Evolutionary conservation across 2,888 invertebrate species (phyloP), one percentile per base, ranked within the genome.

Genomic region (Sesia bembeciformis): DNA sequence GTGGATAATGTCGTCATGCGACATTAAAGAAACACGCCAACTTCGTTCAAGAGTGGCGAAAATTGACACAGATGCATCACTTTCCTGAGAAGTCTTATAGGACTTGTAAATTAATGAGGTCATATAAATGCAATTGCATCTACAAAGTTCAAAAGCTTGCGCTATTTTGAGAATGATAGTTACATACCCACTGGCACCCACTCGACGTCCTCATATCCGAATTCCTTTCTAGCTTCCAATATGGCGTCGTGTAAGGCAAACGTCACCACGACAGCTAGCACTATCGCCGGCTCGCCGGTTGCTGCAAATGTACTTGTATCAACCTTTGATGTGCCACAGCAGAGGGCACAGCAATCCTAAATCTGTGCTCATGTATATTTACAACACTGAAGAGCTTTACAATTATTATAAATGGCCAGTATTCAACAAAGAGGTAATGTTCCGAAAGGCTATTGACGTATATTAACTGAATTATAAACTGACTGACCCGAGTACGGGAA

Each of bases 231-330:
- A 0, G 93, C 93, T 5, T 91, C 90, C 51, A 90, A 72, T 7
- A 94, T 74, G 3, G 94, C 92, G 56, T 92, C 81, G 40, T 93
- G 90, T 5, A 94, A 79, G 0, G 94, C 94, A 56, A 92, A 79
- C 0, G 91, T 81, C 0, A 90, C 82, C 0, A 72, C 78, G 4
- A 90, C 81, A 0, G 90, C 72, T 52, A 91, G 64, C 40, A 83
- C 80, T 4, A 91, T 53, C 0, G 92, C 86, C 6, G 92, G 91
- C 62, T 92, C 92, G 1, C 90, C 91, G 1, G 90, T 90, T 7
- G 91, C 92, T 92, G 64, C 4, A 75, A 63, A 2, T 23, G 23
- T 23, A 23, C 23, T 23, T 23, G 2, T 23, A 23, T 23, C 23
- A 23, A 23, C 23, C 23, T 23, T 23, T 23, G 2, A 23, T 23